Conservation (phyloP, 30 jellyfish, hydroid and myxozoan genomes). For the Aurelia sp. region DNA sequence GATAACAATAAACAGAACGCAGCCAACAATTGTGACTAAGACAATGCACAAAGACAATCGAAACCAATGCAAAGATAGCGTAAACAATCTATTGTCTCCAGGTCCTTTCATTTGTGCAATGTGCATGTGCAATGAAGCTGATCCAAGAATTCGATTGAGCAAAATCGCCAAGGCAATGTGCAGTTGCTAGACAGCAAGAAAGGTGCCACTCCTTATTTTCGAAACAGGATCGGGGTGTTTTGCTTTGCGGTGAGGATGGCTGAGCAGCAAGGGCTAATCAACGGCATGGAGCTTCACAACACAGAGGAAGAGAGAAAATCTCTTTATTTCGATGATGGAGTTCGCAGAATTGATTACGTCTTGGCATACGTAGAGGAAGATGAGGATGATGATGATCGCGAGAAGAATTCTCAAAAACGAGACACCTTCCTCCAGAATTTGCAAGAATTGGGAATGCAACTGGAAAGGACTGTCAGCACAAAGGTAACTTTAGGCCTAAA, state of each 20-base stretch:
- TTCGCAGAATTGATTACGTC: conserved; percentile 87
- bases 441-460: conserved; percentile 66
- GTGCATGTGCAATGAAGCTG: no score
- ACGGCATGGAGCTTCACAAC: conserved; percentile 79
- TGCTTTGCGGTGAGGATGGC: conserved; percentile 50
- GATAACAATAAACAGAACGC: no score
- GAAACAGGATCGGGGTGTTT: background rate
- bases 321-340: conserved; percentile 88
- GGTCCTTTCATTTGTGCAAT: no score
- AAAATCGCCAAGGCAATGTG: no score
- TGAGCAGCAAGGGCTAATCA: conserved; percentile 73
- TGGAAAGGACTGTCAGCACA: conserved; percentile 73
- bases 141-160: no score
- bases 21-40: no score
- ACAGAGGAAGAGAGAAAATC: conserved; percentile 46
- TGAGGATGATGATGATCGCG: conserved; percentile 83
- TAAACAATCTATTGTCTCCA: no score
- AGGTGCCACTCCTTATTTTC: conserved; percentile 54
- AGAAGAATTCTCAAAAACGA: conserved; percentile 47
- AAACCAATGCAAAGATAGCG: no score
- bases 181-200: conserved; percentile 34
- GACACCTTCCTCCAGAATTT: conserved; percentile 70
- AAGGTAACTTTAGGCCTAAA: conserved; percentile 44
- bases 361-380: conserved; percentile 76
- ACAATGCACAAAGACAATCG: no score